phyloP scores from a whole-genome alignment of 1,140 invertebrate genomes.

The Drosophila ironensis region DNA sequence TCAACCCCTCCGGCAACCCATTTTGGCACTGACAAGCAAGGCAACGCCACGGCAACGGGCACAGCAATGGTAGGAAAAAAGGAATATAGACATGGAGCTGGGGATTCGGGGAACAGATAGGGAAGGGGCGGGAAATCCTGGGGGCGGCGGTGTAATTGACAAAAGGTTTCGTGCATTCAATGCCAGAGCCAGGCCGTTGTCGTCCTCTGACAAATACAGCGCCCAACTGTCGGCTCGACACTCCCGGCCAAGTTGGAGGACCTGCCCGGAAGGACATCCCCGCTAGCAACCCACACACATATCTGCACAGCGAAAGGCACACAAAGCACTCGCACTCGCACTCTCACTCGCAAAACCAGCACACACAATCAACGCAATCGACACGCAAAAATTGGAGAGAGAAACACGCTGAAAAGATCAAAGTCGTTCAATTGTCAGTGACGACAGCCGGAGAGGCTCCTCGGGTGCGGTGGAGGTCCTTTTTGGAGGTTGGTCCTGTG shows the following conservation, averaged over 20 bases:
- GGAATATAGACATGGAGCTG: slow-evolving; percentile 1
- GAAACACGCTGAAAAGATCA: slow-evolving; percentile 67
- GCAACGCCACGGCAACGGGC: slow-evolving; percentile 16
- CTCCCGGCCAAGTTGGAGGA: slow-evolving; percentile 8
- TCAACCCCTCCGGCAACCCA: background rate
- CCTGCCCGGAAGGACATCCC: slow-evolving; percentile 25
- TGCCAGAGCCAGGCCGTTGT: slow-evolving; percentile 52
- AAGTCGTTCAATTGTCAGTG: slow-evolving; percentile 74
- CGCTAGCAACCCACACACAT: slow-evolving; percentile 17
- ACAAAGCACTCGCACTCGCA: background rate
- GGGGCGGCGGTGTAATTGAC: slow-evolving; percentile 59
- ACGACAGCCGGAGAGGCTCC: slow-evolving; percentile 41
- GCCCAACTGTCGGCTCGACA: slow-evolving; percentile 52
- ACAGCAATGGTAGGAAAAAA: background rate
- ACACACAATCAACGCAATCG: slow-evolving; percentile 57
- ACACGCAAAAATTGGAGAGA: slow-evolving; percentile 65
- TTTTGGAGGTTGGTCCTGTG: slow-evolving; percentile 29
- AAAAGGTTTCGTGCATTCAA: slow-evolving; percentile 77
- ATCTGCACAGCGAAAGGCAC: no score
- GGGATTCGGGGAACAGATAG: slow-evolving; percentile 14
- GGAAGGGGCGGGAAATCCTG: no score
- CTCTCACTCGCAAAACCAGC: background rate
- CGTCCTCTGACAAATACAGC: slow-evolving; percentile 57
- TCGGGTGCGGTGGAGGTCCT: background rate
- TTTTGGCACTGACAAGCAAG: slow-evolving; percentile 34